Conservation (phyloP, 2,797 vertebrate genomes). For the Phyllotis vaccarum region DNA sequence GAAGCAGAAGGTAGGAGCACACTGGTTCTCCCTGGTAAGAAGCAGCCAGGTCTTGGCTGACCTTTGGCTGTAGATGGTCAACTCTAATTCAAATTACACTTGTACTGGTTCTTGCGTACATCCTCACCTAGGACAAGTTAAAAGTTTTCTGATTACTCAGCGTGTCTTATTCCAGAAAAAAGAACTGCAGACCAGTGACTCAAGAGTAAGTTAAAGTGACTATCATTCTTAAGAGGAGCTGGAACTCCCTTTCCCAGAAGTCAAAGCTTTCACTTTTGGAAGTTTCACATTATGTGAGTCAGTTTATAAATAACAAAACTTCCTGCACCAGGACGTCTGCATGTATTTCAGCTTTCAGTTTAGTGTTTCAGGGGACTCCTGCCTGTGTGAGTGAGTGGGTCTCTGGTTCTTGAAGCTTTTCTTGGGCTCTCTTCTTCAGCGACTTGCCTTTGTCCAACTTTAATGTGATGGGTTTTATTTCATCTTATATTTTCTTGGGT, state of each 20-base stretch:
- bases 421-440: background rate
- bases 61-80: background rate
- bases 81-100: background rate
- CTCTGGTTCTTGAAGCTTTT: background rate
- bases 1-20: constrained; percentile 91
- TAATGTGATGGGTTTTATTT: background rate
- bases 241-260: background rate
- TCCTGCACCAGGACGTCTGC: background rate
- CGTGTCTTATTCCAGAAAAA: background rate
- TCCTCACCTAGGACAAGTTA: background rate
- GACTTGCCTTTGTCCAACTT: background rate
- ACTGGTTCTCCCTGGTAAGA: background rate
- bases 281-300: background rate
- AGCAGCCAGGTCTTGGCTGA: background rate
- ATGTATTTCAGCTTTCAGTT: background rate
- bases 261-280: background rate
- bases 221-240: background rate
- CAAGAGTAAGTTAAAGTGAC: background rate
- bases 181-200: background rate
- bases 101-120: background rate
- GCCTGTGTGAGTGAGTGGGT: background rate
- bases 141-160: background rate
- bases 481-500: no score
- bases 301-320: background rate
- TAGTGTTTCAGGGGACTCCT: no score